A percentile compares a stretch with the other conserved stretches of the same genome.
phyloP scores from a whole-genome alignment of 2,113 vertebrate genomes.

The Mesoclemmys tuberculata region DNA sequence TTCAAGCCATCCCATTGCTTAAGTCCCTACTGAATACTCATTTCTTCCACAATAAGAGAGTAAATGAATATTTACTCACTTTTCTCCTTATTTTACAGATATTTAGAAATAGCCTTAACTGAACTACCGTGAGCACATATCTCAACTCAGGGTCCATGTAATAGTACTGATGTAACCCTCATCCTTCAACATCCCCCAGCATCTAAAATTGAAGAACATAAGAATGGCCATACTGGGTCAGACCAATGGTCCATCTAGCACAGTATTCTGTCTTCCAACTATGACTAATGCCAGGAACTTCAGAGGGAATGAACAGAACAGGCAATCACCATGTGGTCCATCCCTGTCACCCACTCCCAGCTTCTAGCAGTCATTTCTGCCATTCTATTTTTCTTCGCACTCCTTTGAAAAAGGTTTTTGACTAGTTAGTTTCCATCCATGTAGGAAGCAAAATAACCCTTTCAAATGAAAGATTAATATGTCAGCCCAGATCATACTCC shows the following conservation, averaged over 20 bases:
- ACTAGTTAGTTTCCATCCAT: neutral
- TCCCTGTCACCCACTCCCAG: neutral
- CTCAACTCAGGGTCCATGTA: neutral
- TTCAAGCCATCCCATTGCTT: slow-evolving; percentile 1
- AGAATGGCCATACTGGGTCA: neutral
- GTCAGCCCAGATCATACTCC: neutral
- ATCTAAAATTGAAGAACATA: neutral
- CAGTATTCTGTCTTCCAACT: neutral
- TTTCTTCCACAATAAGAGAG: neutral
- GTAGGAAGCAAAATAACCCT: neutral
- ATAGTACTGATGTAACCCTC: neutral
- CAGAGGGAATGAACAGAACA: neutral
- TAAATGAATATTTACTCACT: neutral
- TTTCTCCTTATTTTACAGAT: slow-evolving; percentile 3
- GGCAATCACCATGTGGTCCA: neutral
- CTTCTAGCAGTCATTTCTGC: neutral
- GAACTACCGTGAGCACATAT: rapidly evolving
- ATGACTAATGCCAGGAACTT: neutral
- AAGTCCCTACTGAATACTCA: neutral
- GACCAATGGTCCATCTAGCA: neutral
- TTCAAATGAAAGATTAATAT: neutral
- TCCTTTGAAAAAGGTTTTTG: neutral
- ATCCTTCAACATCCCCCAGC: neutral
- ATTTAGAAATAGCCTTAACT: neutral
- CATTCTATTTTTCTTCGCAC: neutral